Evolutionary conservation across 2,797 vertebrate genomes (phyloP).

Genomic region (Eulemur mongoz): DNA sequence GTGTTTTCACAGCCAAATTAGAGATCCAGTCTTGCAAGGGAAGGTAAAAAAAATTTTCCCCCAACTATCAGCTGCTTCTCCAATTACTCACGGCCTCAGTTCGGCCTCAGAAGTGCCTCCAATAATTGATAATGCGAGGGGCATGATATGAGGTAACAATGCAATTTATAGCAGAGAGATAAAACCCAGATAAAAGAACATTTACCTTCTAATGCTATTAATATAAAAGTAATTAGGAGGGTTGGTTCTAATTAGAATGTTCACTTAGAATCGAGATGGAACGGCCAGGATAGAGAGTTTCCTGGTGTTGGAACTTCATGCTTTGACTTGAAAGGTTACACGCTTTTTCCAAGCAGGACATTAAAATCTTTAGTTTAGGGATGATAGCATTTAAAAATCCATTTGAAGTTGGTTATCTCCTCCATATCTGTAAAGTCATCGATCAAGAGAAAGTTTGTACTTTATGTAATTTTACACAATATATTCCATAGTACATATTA

Average conservation of each 20-base stretch:
- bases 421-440: neutral
- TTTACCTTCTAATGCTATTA: constrained; percentile 82
- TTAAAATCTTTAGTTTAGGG: constrained; percentile 77
- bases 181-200: constrained; percentile 79
- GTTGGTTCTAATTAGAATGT: constrained; percentile 82
- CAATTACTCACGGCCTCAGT: constrained; percentile 11
- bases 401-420: constrained; percentile 12
- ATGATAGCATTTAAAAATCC: constrained; percentile 41
- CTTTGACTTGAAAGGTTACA: constrained; percentile 75
- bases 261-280: constrained; percentile 75
- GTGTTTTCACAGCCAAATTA: constrained; percentile 1
- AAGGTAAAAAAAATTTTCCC: neutral
- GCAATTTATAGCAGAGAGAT: constrained; percentile 83
- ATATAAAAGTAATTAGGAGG: constrained; percentile 83
- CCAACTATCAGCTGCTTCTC: neutral
- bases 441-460: neutral
- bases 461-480: neutral
- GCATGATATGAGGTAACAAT: constrained; percentile 78
- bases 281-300: constrained; percentile 52
- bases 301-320: constrained; percentile 57
- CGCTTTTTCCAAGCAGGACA: constrained; percentile 13
- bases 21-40: neutral
- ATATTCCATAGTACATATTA: neutral
- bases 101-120: constrained; percentile 37
- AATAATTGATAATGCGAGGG: constrained; percentile 77